Evolutionary conservation across 1,140 invertebrate genomes (phyloP).

Genomic region (Mamestra configurata): DNA sequence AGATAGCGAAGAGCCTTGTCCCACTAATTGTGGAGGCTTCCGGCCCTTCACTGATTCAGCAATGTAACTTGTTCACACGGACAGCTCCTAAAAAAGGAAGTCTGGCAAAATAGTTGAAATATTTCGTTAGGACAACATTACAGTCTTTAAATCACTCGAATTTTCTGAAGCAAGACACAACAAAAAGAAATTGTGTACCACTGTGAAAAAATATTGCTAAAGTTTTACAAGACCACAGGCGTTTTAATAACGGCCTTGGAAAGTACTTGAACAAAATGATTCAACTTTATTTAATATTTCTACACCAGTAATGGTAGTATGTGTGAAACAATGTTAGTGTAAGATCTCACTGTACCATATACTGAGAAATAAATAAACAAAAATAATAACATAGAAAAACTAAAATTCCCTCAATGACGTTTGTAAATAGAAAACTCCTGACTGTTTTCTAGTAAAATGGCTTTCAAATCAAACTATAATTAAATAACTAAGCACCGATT

Average conservation of each 20-base stretch:
- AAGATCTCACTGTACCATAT: too few species aligned
- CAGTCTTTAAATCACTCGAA: background rate
- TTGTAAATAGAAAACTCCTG: too few species aligned
- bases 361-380: too few species aligned
- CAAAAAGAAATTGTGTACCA: background rate
- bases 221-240: background rate
- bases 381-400: too few species aligned
- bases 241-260: background rate
- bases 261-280: background rate
- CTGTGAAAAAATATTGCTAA: too few species aligned
- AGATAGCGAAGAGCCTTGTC: conserved; percentile 31
- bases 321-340: too few species aligned
- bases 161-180: background rate
- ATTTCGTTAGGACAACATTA: background rate
- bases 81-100: background rate
- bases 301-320: too few species aligned
- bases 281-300: too few species aligned
- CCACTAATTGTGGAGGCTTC: conserved; percentile 19
- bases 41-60: conserved; percentile 24
- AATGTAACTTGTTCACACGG: conserved; percentile 31
- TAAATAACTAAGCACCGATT: too few species aligned
- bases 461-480: too few species aligned
- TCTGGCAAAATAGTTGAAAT: conserved; percentile 9
- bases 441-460: background rate
- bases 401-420: too few species aligned